Conservation (phyloP, 2,797 vertebrate species). For the Nannoperca obscura region DNA sequence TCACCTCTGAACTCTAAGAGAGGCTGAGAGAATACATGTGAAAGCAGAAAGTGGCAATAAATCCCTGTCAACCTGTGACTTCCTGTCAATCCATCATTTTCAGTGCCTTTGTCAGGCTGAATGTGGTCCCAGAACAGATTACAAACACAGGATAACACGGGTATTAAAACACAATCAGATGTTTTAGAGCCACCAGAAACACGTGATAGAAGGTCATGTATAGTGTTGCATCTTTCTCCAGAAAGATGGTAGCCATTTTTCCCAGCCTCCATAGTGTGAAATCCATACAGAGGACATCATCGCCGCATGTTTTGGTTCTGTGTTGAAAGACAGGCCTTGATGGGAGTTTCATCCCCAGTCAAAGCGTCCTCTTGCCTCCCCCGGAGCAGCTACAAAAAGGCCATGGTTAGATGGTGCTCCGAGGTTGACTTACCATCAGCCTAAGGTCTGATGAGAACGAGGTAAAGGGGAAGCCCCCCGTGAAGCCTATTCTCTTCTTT, state of each 20-base stretch:
- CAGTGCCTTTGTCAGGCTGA: constrained; percentile 31
- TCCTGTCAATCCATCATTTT: constrained; percentile 73
- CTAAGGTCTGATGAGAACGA: constrained; percentile 49
- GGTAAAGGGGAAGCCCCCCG: constrained; percentile 50
- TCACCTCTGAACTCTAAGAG: constrained; percentile 56
- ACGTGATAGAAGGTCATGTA: constrained; percentile 16
- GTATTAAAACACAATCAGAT: constrained; percentile 63
- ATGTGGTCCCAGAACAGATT: constrained; percentile 14
- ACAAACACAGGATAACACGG: constrained; percentile 50
- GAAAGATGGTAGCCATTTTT: constrained; percentile 32
- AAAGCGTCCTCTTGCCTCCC: constrained; percentile 51
- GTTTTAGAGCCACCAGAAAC: constrained; percentile 10
- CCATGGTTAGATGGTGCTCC: constrained; percentile 24
- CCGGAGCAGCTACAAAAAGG: constrained; percentile 32
- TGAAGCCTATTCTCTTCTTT: constrained; percentile 56
- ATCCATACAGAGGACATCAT: constrained; percentile 27
- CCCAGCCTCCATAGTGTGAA: constrained; percentile 21
- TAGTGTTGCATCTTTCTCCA: constrained; percentile 5
- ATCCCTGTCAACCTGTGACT: constrained; percentile 68
- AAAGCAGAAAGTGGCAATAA: constrained; percentile 69
- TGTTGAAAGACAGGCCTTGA: constrained; percentile 54
- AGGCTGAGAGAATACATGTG: constrained; percentile 42
- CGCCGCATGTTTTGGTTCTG: constrained; percentile 46
- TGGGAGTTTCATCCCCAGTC: constrained; percentile 55
- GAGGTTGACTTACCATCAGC: constrained; percentile 51